Evolutionary conservation across 1,140 invertebrate species (phyloP).

Genomic region (Gonioctena quinquepunctata): DNA sequence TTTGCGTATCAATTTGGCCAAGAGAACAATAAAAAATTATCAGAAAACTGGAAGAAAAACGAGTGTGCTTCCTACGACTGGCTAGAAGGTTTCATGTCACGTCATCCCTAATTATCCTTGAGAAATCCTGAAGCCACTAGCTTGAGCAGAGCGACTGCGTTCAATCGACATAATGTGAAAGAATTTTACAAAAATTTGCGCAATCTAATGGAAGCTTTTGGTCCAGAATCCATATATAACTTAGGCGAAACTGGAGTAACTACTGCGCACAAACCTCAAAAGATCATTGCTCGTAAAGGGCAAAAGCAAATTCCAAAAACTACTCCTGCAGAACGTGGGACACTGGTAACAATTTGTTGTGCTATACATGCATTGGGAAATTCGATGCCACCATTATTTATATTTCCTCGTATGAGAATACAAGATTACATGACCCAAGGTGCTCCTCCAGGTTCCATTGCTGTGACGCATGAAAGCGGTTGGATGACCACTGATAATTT

Average conservation of each 20-base stretch:
- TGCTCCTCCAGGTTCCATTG: slow-evolving; percentile 43
- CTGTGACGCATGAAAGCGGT: slow-evolving; percentile 45
- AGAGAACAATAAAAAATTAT: too few relatives aligned
- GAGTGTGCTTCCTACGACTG: too few relatives aligned
- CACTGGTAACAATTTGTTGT: slow-evolving; percentile 44
- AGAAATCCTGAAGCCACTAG: too few relatives aligned
- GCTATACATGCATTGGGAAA: slow-evolving; percentile 45
- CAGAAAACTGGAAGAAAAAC: too few relatives aligned
- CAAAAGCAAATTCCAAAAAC: slow-evolving; percentile 55
- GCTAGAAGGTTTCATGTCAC: too few relatives aligned
- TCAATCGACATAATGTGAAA: background rate
- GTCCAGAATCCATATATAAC: slow-evolving; percentile 43
- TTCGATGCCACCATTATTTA: slow-evolving; percentile 47
- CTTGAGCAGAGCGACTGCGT: too few relatives aligned
- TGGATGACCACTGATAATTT: slow-evolving; percentile 16
- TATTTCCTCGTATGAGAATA: slow-evolving; percentile 52
- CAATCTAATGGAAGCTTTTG: slow-evolving; percentile 20
- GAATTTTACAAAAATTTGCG: slow-evolving; percentile 16
- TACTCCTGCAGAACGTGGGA: slow-evolving; percentile 53
- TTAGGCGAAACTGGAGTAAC: slow-evolving; percentile 58
- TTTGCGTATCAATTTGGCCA: too few relatives aligned
- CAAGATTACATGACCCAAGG: slow-evolving; percentile 42
- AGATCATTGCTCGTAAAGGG: slow-evolving; percentile 54
- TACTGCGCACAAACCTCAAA: slow-evolving; percentile 54
- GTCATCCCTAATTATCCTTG: too few relatives aligned